Base-by-base conservation (phyloP, 2,888 invertebrate genomes). In the Ametastegia equiseti region DNA sequence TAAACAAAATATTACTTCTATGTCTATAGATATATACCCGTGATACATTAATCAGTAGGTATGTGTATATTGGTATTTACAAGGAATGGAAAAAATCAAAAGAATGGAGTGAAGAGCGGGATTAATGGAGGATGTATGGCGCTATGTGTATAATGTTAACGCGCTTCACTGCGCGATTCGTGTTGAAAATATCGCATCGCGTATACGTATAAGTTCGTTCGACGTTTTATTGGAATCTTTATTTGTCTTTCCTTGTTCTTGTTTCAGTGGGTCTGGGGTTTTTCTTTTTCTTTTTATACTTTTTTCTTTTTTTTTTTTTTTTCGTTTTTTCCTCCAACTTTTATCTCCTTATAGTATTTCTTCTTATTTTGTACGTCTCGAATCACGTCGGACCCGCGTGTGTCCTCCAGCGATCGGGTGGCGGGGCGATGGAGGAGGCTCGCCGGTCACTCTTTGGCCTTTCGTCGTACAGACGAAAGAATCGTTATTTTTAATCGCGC, bases 381-480 rank as follows among this genome's bases (percentile, higher is more conserved):
- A 75, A 75, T 75, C 75, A 75, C 75, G 75, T 54, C 75, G 54
- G 54, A 33, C 33, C 75, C 75, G 75, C n/a, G 75, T 75, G 75
- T 75, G 54, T 54, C 75, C 50, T 50, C 54, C 75, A 75, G 15
- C 36, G 54, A 54, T 75, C 13, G 36, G 75, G 75, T 1, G 54
- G 36, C 19, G 75, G 7, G 1, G 15, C 27, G 45, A 47, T 23
- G 15, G 69, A 42, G 71, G 45, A 27, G 15, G 15, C 39, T 45
- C 54, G 50, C 36, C 54, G 19, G 75, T 9, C 19, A 11, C 54
- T 54, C 36, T 75, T 33, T 54, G 75, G 75, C 75, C 75, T 75
- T 75, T 75, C 54, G 33, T 71, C 9, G n/a, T 39, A 23, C 42
- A 45, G 7, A 42, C 69, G 45, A 27, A 30, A 33, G 42, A 60